Percentiles rank a stretch among this genome's conserved stretches.
These are phyloP conservation scores for Hydropsyche betteni DNA, from an alignment of 2,888 invertebrate species.

Conservation along the genomic window DNA sequence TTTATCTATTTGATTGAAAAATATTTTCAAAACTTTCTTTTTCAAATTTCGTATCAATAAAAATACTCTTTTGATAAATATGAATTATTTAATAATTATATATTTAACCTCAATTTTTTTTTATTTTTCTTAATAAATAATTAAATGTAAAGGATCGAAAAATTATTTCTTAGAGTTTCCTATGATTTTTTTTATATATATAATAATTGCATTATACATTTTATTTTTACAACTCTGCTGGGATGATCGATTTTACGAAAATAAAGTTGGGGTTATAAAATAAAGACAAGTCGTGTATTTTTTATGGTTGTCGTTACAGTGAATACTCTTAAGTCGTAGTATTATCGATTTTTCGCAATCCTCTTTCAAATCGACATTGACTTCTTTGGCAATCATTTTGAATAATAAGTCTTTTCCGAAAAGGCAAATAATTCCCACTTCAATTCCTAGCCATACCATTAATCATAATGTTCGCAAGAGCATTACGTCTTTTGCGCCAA, in stretches of 20 bases:
- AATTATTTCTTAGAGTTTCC: too few relatives aligned
- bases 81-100: too few relatives aligned
- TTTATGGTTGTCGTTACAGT: slow-evolving; percentile 10
- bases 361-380: background rate
- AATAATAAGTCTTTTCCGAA: slow-evolving; percentile 23
- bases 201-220: too few relatives aligned
- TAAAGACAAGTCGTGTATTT: background rate
- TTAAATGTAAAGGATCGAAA: too few relatives aligned
- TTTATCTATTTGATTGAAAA: slow-evolving; percentile 2
- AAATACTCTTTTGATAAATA: too few relatives aligned
- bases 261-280: background rate
- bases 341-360: background rate
- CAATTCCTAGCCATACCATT: slow-evolving; percentile 77
- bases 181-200: too few relatives aligned
- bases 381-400: slow-evolving; percentile 34
- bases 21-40: too few relatives aligned
- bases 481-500: slow-evolving; percentile 91
- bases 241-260: too few relatives aligned
- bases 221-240: too few relatives aligned
- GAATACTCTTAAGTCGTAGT: slow-evolving; percentile 3
- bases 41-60: too few relatives aligned
- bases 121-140: too few relatives aligned
- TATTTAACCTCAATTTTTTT: too few relatives aligned
- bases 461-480: slow-evolving; percentile 97
- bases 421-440: slow-evolving; percentile 41